phyloP scores from a whole-genome alignment of 2,797 vertebrate species.

The Nannoperca obscura region DNA sequence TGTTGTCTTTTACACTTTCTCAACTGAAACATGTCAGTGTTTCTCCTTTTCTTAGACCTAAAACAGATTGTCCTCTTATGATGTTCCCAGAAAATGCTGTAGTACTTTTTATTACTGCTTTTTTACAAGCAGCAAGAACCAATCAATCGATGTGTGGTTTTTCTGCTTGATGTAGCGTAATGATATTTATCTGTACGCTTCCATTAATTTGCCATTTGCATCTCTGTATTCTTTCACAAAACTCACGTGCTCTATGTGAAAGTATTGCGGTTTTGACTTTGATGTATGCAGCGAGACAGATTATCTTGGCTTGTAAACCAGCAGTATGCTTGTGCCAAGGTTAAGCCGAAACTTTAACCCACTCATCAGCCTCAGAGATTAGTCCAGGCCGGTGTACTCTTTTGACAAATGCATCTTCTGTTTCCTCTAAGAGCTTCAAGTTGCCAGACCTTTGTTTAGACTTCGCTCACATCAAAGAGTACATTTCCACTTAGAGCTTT shows the following conservation, averaged over 20 bases:
- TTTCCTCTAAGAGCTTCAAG: slow-evolving; percentile 61
- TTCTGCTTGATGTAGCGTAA: background rate
- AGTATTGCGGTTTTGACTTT: slow-evolving; percentile 29
- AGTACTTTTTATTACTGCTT: slow-evolving; percentile 4
- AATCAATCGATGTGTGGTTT: background rate
- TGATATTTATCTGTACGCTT: background rate
- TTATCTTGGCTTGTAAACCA: slow-evolving; percentile 36
- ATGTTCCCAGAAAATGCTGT: background rate
- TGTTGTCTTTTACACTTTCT: background rate
- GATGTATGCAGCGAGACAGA: slow-evolving; percentile 24
- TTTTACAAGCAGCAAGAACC: background rate
- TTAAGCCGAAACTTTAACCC: slow-evolving; percentile 73
- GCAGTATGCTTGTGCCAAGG: slow-evolving; percentile 47
- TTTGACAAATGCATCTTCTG: slow-evolving; percentile 47
- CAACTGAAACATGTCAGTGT: background rate
- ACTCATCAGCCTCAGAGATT: slow-evolving; percentile 58
- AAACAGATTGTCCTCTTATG: background rate
- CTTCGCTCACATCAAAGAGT: slow-evolving; percentile 19
- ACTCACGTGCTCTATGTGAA: background rate
- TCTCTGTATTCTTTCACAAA: background rate
- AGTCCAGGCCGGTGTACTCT: slow-evolving; percentile 42
- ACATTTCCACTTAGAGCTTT: background rate
- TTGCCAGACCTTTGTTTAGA: slow-evolving; percentile 36
- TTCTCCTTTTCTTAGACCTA: background rate
- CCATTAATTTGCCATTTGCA: background rate